A percentile compares a stretch with the other conserved stretches of the same genome.
phyloP scores from a whole-genome alignment of 2,797 vertebrate species.

The Chelonia mydas region DNA sequence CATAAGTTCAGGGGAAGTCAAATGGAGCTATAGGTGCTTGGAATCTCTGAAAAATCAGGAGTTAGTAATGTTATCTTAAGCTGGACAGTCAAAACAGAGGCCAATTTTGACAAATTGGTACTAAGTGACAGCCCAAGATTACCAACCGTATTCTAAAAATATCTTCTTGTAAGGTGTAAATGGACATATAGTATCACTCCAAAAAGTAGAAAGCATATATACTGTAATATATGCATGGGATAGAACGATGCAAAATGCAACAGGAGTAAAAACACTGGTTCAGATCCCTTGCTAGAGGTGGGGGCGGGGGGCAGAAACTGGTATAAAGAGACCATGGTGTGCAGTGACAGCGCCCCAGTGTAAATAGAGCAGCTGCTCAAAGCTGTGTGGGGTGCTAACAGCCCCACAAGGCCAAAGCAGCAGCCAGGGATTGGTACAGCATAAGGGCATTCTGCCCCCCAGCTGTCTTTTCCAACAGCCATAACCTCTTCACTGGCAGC shows the following conservation, averaged over 20 bases:
- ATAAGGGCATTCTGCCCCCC: not conserved
- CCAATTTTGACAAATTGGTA: not conserved
- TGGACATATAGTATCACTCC: not conserved
- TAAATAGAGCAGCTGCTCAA: not conserved
- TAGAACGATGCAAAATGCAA: not conserved
- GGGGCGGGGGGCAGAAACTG: not conserved
- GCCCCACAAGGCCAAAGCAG: not conserved
- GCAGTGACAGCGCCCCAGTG: not conserved
- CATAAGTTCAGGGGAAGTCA: not conserved
- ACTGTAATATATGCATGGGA: not conserved
- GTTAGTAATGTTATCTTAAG: not conserved
- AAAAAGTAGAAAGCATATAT: not conserved
- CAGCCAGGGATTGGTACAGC: not conserved
- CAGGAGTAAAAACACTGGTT: not conserved
- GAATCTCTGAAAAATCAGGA: not conserved
- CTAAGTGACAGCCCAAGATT: not conserved
- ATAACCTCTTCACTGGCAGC: not conserved
- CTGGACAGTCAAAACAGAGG: not conserved
- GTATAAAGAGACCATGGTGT: fast-evolving
- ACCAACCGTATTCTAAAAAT: fast-evolving
- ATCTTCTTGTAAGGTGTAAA: not conserved
- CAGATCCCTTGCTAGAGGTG: not conserved
- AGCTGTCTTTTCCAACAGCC: not conserved
- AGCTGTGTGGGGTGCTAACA: not conserved
- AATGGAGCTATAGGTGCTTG: not conserved